Evolutionary conservation across 2,888 invertebrate species (phyloP), one percentile per base, ranked within the genome.

Genomic region (Lochmaea capreae): DNA sequence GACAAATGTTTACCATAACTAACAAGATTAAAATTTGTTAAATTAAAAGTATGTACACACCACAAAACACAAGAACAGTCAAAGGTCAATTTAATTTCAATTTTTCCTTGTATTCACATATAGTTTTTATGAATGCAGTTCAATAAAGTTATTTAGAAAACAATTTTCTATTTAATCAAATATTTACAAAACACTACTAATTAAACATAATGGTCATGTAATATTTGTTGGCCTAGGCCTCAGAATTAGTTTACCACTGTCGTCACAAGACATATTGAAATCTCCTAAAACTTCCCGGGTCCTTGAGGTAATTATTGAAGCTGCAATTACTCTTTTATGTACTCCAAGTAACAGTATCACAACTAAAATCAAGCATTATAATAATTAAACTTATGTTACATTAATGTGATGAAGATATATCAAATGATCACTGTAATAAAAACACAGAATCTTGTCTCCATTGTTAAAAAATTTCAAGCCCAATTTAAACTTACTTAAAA

Each of bases 221-320:
- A 86, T 83, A 78, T 84, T 86, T 61, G 86, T 90, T 58, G 96
- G 96, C 74, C 96, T 88, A 1, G 97, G 98, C 86, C 97, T 97
- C 49, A 98, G 89, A 83, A 98, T 98, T 65, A 98, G 90, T 88
- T 97, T 97, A 73, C 98, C 98, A 43, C 97, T 97, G 85, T 98
- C 97, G 85, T 98, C 98, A 87, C 98, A 98, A 33, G 97, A 97
- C 97, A 98, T 98, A 87, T 98, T 98, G 87, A 97, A 98, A 88
- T 98, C 98, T 59, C 94, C 93, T 69, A 98, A 90, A 1, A 98
- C 97, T 67, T 92, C 93, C 74, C 98, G 90, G 61, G 97, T 97
- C 78, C 98, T 90, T 0, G 97, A 94, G 0, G 97, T 97, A 81
- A 98, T 96, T 78, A 98, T 98, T 81, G 96, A 96, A 0, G 98